Base-by-base conservation (phyloP, 2,113 vertebrate genomes). In the Leucopsar rothschildi region DNA sequence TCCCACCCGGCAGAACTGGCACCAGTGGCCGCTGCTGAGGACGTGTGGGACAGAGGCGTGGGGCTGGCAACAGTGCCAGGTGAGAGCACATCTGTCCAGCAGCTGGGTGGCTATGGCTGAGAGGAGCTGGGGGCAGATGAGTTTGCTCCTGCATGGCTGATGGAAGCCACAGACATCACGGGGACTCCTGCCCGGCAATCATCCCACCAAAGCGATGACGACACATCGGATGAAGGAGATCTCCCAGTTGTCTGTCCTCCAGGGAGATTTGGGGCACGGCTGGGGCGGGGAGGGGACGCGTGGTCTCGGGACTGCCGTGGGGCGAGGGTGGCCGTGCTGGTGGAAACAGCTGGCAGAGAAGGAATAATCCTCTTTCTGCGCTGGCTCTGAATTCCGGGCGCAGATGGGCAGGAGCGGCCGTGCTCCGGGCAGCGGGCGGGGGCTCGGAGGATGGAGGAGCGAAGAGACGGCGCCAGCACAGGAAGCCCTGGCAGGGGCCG, bases 71-170 rank as follows among this genome's bases (percentile, higher is more conserved):
- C 1, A 2, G 17, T 25, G 57, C 12, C 42, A 40, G 39, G 25
- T 6, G 15, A 78, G 27, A 47, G 45, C 68, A 44, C 31, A 56
- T 29, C 65, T 49, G 56, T 21, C 33, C 3, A 2, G 33, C 76
- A 65, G 68, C 25, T 2, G 1, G 18, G 9, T 42, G 49, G 2
- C 13, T 2, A 1, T 15, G 22, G 9, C 55, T 9, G 42, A 39
- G 20, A 12, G 35, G 60, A 63, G 20, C 42, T 37, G 52, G 52
- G 60, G 79, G 20, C 31, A 4, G 10, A 5, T 5, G 24, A 35
- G 45, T 18, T 13, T 0, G 2, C 4, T 47, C 39, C 25, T 0
- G 0, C 60, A 7, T 1, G 23, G 35, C 19, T 52, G n/a, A 44
- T 31, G 56, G 52, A 73, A 92, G n/a, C 11, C 35, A 29, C 37